Conservation (phyloP, 2,113 vertebrate genomes). For the Vimba vimba region DNA sequence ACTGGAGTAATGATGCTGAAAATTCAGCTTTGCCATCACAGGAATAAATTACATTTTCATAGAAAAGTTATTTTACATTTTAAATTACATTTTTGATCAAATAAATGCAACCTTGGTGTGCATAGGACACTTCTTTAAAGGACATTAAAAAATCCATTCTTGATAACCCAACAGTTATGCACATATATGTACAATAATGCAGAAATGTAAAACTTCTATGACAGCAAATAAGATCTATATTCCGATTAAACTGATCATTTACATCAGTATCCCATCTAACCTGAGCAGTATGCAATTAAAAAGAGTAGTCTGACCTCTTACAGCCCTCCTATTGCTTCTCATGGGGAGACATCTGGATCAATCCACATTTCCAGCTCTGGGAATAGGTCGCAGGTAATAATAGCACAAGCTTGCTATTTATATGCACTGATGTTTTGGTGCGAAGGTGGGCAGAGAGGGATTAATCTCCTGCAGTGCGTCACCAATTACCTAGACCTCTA, state of each 20-base stretch:
- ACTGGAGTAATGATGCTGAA: no score
- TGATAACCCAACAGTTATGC: no score
- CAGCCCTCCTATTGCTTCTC: constrained; percentile 23
- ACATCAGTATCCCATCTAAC: not conserved
- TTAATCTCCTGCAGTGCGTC: constrained; percentile 59
- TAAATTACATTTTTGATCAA: not conserved
- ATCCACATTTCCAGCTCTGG: constrained; percentile 19
- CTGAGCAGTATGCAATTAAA: constrained; percentile 21
- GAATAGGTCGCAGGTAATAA: constrained; percentile 54
- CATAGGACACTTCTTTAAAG: no score
- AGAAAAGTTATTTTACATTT: not conserved
- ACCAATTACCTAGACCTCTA: constrained; percentile 60
- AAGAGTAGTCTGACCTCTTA: constrained; percentile 37
- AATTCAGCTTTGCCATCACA: not conserved
- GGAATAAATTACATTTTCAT: not conserved
- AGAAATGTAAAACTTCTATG: not conserved
- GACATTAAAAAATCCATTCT: no score
- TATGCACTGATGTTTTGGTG: constrained; percentile 43
- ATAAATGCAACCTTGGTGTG: not conserved
- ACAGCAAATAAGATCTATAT: not conserved
- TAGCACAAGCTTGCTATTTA: constrained; percentile 62
- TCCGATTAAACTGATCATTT: not conserved
- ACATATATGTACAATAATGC: not conserved
- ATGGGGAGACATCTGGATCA: constrained; percentile 26
- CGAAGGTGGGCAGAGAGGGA: constrained; percentile 40